Base-by-base conservation (phyloP, 2,888 invertebrate genomes). In the Ennomos erosarius region DNA sequence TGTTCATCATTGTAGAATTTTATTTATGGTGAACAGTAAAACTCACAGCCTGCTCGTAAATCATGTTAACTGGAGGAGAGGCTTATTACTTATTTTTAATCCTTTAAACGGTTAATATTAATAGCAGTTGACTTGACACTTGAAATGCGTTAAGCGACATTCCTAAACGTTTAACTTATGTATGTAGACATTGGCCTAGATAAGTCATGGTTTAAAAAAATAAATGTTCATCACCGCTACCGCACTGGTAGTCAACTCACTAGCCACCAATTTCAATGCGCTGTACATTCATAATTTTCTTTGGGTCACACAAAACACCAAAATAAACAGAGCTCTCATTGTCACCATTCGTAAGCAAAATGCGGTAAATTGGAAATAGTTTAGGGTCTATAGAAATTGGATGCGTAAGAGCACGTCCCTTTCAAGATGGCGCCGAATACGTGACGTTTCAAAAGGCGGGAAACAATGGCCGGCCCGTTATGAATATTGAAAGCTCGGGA, bases 401-500 rank as follows among this genome's bases (percentile, higher is more conserved):
- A 73, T 77, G 74, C 69, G 73, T 83, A 71, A 73, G 66, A 74
- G 83, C 90, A 89, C 89, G 90, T 90, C 82, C 85, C 81, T 84
- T 83, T 73, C 78, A 87, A 86, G 81, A 85, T 86, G 89, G 89
- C 88, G 88, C 85, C 83, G 80, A 67, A 76, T 84, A 90, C 91
- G 90, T 90, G 90, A 88, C 85, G 81, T 78, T 82, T 82, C 77
- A 75, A 80, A 81, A 78, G 81, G 81, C 84, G 83, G 84, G 81
- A 87, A 88, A 90, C 90, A 88, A 90, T 88, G 79, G 84, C 65
- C 40, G 68, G 77, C 70, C 88, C 88, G 90, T 88, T 90, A 90
- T 88, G 87, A 88, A 88, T 90, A 88, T 88, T 86, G 85, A 89
- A 81, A 82, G 69, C 80, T 81, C 72, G 71, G 81, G 81, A 81